phyloP scores from a whole-genome alignment of 2,113 vertebrate genomes.

The Saimiri boliviensis region DNA sequence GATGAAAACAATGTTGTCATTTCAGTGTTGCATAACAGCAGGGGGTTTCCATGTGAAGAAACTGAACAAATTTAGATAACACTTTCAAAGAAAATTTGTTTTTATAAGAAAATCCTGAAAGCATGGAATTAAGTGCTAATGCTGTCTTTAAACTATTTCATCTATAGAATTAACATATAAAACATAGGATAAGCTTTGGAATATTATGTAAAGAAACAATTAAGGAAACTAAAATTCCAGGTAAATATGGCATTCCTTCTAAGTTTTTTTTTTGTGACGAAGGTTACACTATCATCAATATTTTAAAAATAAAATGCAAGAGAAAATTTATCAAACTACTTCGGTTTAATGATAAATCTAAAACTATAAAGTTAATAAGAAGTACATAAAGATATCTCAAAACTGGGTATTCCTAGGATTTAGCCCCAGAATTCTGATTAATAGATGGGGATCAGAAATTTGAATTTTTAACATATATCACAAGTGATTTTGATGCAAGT shows the following conservation, averaged over 20 bases:
- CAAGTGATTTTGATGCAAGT: neutral
- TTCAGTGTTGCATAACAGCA: constrained; percentile 69
- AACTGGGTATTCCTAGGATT: neutral
- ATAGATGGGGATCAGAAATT: neutral
- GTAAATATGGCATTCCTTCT: neutral
- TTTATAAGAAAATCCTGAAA: constrained; percentile 63
- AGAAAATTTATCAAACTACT: neutral
- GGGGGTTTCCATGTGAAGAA: constrained; percentile 48
- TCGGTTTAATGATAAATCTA: neutral
- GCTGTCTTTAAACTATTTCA: constrained; percentile 19
- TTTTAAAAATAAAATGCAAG: neutral
- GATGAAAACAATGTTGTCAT: constrained; percentile 70
- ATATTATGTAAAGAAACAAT: neutral
- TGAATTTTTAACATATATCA: neutral
- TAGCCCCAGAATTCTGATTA: neutral
- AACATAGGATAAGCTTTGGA: constrained; percentile 17
- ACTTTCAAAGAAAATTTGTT: constrained; percentile 62
- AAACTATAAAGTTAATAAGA: neutral
- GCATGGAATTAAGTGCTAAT: constrained; percentile 11
- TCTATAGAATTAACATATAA: constrained; percentile 5
- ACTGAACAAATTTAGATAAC: constrained; percentile 60
- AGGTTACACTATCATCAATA: neutral
- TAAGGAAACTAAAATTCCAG: neutral
- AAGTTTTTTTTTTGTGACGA: constrained; percentile 23
- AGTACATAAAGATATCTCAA: neutral